phyloP scores from a whole-genome alignment of 2,888 invertebrate species.

The Pherbina coryleti region DNA sequence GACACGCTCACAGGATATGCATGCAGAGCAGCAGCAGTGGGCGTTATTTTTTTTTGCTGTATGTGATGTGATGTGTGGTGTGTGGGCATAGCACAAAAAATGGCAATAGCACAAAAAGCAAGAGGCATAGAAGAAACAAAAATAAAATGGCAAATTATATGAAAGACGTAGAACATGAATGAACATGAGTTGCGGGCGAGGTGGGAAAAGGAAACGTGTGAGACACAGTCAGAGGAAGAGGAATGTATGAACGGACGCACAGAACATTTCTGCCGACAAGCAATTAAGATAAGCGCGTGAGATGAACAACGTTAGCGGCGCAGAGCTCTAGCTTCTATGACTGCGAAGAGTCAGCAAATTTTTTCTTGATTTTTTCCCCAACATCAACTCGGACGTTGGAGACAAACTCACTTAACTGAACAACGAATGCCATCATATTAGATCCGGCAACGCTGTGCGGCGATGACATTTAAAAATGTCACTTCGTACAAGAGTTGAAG shows the following conservation, averaged over 20 bases:
- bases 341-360: constrained; percentile 30
- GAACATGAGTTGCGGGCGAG: not conserved
- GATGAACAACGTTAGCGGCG: constrained; percentile 9
- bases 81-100: not conserved
- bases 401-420: constrained; percentile 17
- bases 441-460: constrained; percentile 24
- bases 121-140: not conserved
- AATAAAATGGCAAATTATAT: not conserved
- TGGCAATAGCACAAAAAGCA: not conserved
- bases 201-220: not conserved
- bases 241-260: not conserved
- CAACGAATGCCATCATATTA: constrained; percentile 25
- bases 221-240: not conserved
- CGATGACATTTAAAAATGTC: constrained; percentile 35
- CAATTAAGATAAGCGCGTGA: constrained; percentile 37
- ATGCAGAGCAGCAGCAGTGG: not conserved
- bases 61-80: not conserved
- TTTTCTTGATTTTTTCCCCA: not conserved
- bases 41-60: not conserved
- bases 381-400: constrained; percentile 9
- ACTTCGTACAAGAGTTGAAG: constrained; percentile 18
- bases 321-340: not conserved
- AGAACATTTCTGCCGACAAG: constrained; percentile 28
- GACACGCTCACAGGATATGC: constrained; percentile 7
- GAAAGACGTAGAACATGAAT: not conserved